Base-by-base conservation (phyloP, 2,113 vertebrate species). In the Orientallactaga bullata region DNA sequence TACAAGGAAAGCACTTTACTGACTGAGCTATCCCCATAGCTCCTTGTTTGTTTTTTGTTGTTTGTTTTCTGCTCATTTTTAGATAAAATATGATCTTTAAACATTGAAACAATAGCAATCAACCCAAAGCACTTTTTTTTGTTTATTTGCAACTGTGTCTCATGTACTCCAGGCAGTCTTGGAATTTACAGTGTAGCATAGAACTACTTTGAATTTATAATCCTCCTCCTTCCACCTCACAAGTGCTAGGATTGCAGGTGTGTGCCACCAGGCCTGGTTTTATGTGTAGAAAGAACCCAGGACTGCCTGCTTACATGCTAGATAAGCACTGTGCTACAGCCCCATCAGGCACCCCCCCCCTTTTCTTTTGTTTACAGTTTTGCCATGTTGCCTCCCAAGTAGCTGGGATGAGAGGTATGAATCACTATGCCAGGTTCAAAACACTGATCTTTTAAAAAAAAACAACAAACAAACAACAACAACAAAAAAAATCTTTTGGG, bases 71-170 rank as follows among this genome's bases (percentile, higher is more conserved):
- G 61, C 26, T 95, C 35, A 77, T 94, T 92, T 96, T 90, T 37
- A 60, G 92, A 76, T 92, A 90, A 96, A 94, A 35, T 91, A 73
- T 85, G 69, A 88, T 90, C 37, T 13, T 7, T 93, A 78, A 97
- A 94, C 51, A 95, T 89, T 42, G 81, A 93, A 88, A 13, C 26
- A 91, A 72, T 30, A 91, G n/a, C 37, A 32, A 77, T 72, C 71
- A 82, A 89, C 21, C n/a, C 28, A 51, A 58, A 47, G 16, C 42
- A 63, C 32, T 73, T 30, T 47, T 28, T 30, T 85, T 72, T 37
- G n/a, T 84, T 12, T 51, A 23, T 71, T 58, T 55, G 32, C 5
- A 20, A 85, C 15, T 71, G 20, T 30, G 66, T 71, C n/a, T 71
- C 23, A 71, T 23, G 20, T 74, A 87, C n/a, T 35, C 35, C 68